Percentiles rank a stretch among this genome's conserved stretches.
These are phyloP conservation scores for Ferdinandea cuprea DNA, from an alignment of 2,888 invertebrate species.

Conservation along the genomic window DNA sequence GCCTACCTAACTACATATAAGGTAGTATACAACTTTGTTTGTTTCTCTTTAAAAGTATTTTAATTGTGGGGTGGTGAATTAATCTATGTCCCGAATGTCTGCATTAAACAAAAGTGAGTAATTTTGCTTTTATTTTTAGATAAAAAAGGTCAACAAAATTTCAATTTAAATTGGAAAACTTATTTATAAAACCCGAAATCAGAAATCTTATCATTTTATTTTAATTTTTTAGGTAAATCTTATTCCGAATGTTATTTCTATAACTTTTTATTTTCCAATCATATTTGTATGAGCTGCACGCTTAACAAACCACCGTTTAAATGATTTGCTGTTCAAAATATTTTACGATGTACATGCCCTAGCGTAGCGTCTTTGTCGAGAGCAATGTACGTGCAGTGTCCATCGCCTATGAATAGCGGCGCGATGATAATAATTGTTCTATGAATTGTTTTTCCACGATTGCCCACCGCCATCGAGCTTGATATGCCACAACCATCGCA, in stretches of 20 bases:
- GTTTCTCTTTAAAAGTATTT: slow-evolving; percentile 1
- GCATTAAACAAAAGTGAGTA: not conserved
- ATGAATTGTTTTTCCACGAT: slow-evolving; percentile 66
- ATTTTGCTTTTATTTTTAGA: too few relatives aligned
- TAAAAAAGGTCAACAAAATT: too few relatives aligned
- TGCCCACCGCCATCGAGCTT: slow-evolving; percentile 22
- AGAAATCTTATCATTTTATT: not conserved
- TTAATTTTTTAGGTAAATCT: not conserved
- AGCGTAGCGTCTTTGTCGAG: slow-evolving; percentile 4
- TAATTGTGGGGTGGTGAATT: slow-evolving; percentile 11
- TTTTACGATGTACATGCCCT: slow-evolving; percentile 10
- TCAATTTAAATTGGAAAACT: not conserved
- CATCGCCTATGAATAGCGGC: slow-evolving; percentile 47
- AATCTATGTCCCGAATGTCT: not conserved
- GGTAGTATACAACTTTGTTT: slow-evolving; percentile 1
- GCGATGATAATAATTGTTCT: slow-evolving; percentile 65
- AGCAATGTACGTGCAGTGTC: slow-evolving; percentile 39
- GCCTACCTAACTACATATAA: slow-evolving; percentile 9
- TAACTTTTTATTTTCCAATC: slow-evolving; percentile 5
- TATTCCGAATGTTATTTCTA: not conserved
- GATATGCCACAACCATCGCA: slow-evolving; percentile 29
- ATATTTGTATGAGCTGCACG: slow-evolving; percentile 41
- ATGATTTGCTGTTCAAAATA: not conserved
- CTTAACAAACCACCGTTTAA: slow-evolving; percentile 50
- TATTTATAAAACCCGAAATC: not conserved